Evolutionary conservation across 2,113 vertebrate genomes (phyloP), one percentile per base, ranked within the genome.

Genomic region (Platysternon megacephalum): DNA sequence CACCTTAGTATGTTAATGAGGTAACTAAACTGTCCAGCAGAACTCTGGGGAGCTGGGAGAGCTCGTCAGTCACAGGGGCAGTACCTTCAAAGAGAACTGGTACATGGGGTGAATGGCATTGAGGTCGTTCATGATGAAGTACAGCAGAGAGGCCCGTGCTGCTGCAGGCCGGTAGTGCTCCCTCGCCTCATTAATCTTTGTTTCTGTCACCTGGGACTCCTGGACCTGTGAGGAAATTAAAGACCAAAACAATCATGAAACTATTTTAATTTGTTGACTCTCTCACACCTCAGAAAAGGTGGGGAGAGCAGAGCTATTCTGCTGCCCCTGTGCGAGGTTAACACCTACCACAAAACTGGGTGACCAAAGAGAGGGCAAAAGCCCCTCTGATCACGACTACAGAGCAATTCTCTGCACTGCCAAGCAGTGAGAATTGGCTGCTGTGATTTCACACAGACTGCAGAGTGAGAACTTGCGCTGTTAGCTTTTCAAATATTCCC

Each of bases 41-140:
- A 49, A n/a, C 52, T 3, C 1, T 44, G 48, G 39, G 39, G 5
- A 24, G 8, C 1, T 3, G 91, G 55, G 95, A 94, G 93, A 42
- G 49, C 98, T 89, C 83, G 79, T 79, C 0, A 35, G 46, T 88
- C 11, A 5, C 0, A 49, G 89, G 82, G 88, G 94, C 95, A 44
- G 72, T 96, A 99, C 99, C 99, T 99, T 99, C 93, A 99, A 98
- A 61, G 99, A 99, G 98, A 99, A 99, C 98, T 99, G 99, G 98
- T 99, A 99, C 99, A 99, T 99, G 53, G 99, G 99, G 85, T 99
- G 99, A 97, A 99, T 98, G 98, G 98, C 97, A 94, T 98, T 99
- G 84, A 99, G 99, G 98, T 99, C 98, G 5, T 98, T 99, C 99
- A 99, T 99, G 98, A 99, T 98, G 98, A 99, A 99, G 98, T 99